Percentiles rank a stretch among this genome's conserved stretches.
Evolutionary conservation across 2,888 invertebrate species (phyloP).

Genomic region (Campopleginae sp.): DNA sequence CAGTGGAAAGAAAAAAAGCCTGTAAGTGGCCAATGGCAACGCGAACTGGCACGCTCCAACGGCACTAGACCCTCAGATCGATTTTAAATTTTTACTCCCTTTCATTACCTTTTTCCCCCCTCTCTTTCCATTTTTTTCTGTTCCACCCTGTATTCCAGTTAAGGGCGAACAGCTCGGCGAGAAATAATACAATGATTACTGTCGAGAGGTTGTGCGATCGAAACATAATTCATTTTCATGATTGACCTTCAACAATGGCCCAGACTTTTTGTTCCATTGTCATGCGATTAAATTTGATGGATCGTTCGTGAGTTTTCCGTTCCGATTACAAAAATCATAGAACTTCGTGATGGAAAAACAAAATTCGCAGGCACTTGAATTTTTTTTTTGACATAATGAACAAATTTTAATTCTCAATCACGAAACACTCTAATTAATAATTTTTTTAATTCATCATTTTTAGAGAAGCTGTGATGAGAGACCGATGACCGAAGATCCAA

Average conservation of each 20-base stretch:
- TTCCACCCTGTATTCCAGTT: not conserved
- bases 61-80: constrained; percentile 33
- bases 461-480: constrained; percentile 82
- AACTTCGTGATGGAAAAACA: not conserved
- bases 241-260: constrained; percentile 6
- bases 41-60: constrained; percentile 24
- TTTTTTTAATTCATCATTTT: constrained; percentile 62
- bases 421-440: not conserved
- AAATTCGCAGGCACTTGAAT: not conserved
- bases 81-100: constrained; percentile 36
- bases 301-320: not conserved
- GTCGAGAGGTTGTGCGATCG: constrained; percentile 1
- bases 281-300: not conserved
- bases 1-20: constrained; percentile 45
- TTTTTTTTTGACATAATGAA: not conserved
- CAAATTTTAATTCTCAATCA: not conserved
- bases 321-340: not conserved
- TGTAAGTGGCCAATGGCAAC: constrained; percentile 39
- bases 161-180: not conserved
- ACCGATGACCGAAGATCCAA: constrained; percentile 81
- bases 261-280: not conserved
- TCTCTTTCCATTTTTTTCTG: not conserved
- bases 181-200: not conserved
- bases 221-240: not conserved
- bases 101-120: not conserved